phyloP scores from a whole-genome alignment of 2,113 vertebrate species.

The Caloenas nicobarica region DNA sequence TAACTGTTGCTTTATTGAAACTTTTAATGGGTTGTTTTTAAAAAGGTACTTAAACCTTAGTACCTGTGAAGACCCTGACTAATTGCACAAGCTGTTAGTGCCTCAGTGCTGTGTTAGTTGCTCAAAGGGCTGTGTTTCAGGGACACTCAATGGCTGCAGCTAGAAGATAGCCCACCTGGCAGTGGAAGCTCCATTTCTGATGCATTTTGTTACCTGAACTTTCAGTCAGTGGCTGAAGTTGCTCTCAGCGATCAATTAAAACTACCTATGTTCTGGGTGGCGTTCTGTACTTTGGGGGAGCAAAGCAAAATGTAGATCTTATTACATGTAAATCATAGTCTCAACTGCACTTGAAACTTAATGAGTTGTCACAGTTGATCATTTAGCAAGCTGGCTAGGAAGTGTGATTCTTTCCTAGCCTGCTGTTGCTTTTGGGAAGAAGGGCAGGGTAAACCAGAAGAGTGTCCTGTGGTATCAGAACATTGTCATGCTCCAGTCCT shows the following conservation, averaged over 20 bases:
- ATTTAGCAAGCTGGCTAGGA: not conserved
- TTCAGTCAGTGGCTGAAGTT: not conserved
- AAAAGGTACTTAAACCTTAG: not conserved
- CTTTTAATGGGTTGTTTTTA: not conserved
- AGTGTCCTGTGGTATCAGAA: not conserved
- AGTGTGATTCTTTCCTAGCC: not conserved
- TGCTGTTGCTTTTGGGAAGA: not conserved
- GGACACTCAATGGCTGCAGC: not conserved
- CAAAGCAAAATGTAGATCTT: not conserved
- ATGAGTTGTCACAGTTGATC: not conserved
- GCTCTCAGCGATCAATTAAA: not conserved
- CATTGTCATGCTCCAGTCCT: not conserved
- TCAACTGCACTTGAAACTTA: not conserved
- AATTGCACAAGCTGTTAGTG: not conserved
- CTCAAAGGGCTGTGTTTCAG: not conserved
- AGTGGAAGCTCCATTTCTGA: not conserved
- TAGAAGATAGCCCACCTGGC: not conserved
- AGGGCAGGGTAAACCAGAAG: not conserved
- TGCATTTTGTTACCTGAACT: not conserved
- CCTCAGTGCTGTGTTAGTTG: not conserved
- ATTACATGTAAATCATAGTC: rapidly evolving
- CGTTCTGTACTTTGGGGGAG: not conserved
- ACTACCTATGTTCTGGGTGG: rapidly evolving
- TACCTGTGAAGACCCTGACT: not conserved
- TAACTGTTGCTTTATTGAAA: not conserved